phyloP scores from a whole-genome alignment of 2,113 vertebrate genomes.

The Craseonycteris thonglongyai region DNA sequence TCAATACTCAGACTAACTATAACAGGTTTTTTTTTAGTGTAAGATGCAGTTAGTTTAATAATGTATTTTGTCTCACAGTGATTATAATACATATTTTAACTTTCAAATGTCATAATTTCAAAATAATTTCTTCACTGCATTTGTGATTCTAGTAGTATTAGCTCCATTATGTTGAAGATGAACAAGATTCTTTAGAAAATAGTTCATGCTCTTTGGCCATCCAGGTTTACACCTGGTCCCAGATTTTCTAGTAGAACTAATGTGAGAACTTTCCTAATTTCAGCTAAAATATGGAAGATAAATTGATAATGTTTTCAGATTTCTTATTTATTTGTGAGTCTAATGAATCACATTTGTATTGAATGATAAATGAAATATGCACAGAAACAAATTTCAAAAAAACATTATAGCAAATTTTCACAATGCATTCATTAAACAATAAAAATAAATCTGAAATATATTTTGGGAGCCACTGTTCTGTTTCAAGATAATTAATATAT shows the following conservation, averaged over 20 bases:
- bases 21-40: conserved; percentile 40
- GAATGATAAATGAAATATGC: neutral
- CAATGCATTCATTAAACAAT: neutral
- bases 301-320: neutral
- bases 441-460: neutral
- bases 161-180: conserved; percentile 65
- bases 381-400: neutral
- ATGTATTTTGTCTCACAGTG: conserved; percentile 51
- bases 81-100: conserved; percentile 68
- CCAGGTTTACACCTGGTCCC: conserved; percentile 60
- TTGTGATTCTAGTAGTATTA: conserved; percentile 59
- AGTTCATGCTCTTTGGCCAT: conserved; percentile 63
- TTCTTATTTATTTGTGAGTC: neutral
- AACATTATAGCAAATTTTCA: neutral
- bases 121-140: conserved; percentile 70
- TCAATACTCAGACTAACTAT: neutral
- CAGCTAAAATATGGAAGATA: neutral
- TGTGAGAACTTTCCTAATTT: neutral
- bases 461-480: neutral
- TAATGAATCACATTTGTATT: neutral
- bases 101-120: conserved; percentile 68
- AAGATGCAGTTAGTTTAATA: conserved; percentile 44
- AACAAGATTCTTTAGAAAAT: conserved; percentile 72
- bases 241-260: conserved; percentile 58
- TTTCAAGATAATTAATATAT: neutral